Evolutionary conservation across 2,888 invertebrate genomes (phyloP).

Genomic region (Sturmia bella): DNA sequence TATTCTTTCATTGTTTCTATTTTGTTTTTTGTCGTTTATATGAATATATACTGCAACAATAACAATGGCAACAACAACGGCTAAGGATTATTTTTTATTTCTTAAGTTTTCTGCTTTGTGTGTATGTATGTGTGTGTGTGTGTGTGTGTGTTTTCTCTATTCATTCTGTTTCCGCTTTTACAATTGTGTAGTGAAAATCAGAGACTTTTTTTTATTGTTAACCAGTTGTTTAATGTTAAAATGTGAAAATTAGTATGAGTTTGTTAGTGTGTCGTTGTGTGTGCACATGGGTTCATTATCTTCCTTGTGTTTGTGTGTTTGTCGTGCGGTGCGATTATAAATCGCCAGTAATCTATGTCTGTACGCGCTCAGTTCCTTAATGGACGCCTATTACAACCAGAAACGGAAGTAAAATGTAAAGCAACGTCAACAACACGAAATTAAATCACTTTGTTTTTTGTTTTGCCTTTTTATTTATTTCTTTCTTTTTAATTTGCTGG

Average conservation of each 20-base stretch:
- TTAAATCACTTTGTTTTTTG: constrained; percentile 66
- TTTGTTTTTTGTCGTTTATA: constrained; percentile 49
- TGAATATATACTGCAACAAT: not conserved
- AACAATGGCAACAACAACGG: constrained; percentile 26
- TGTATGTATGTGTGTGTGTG: too few relatives aligned
- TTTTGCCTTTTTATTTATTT: constrained; percentile 28
- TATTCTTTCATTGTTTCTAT: constrained; percentile 51
- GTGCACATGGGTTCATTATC: constrained; percentile 10
- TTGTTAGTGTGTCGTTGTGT: constrained; percentile 3
- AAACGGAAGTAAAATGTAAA: constrained; percentile 70
- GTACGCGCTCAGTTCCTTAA: constrained; percentile 68
- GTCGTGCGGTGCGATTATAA: constrained; percentile 20
- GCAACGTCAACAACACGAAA: constrained; percentile 70
- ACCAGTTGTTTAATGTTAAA: constrained; percentile 66
- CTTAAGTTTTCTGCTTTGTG: constrained; percentile 28
- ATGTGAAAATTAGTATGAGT: constrained; percentile 48
- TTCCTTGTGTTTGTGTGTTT: not conserved
- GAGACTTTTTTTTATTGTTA: constrained; percentile 55
- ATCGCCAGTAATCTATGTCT: constrained; percentile 62
- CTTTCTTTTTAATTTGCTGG: constrained; percentile 8
- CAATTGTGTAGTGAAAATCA: constrained; percentile 54
- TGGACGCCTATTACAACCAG: constrained; percentile 70
- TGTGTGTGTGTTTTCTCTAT: constrained; percentile 15
- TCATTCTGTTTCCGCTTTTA: constrained; percentile 60
- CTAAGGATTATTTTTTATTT: constrained; percentile 21